Evolutionary conservation across 2,113 vertebrate genomes (phyloP), one percentile per base, ranked within the genome.

Genomic region (Melozone crissalis): DNA sequence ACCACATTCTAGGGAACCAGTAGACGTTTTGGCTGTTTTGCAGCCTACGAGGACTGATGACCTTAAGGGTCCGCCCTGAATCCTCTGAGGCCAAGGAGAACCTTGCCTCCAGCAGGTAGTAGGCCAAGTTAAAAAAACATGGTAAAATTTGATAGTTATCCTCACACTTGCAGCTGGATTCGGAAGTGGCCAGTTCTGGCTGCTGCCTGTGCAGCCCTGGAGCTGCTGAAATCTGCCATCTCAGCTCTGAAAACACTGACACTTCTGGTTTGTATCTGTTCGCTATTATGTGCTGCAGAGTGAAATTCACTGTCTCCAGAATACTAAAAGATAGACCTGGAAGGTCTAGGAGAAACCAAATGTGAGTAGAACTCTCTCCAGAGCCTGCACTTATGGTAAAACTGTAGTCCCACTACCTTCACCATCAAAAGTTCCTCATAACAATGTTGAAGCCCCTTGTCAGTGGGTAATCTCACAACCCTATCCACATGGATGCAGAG

Each of bases 161-260:
- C 69, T 89, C 84, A 93, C 89, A 91, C 82, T 84, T 84, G 76
- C 73, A 75, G 80, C 76, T 94, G 69, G 49, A 49, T 91, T 93
- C 1, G 0, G 52, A 96, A 92, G 69, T 4, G 21, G 68, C 31
- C 15, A 55, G 37, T 18, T 35, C 46, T 87, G 3, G 1, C 58
- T 85, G 1, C 62, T 83, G 65, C 35, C 65, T 71, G 78, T 21
- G 81, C 75, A 89, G 67, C 43, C 74, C 83, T 76, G 67, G 58
- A 67, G 28, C 7, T 2, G 1, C 52, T 94, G 55, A 31, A 10
- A 59, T 54, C 49, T 76, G 58, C 26, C 66, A n/a, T 62, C 55
- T 71, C 16, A 3, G 72, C 51, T 83, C 85, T 71, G 44, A 63
- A 81, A 77, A 81, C 51, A 67, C 7, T 21, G 10, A 37, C 23